A percentile compares a stretch with the other conserved stretches of the same genome.
These are phyloP conservation scores for Epinephelus coioides DNA, from an alignment of 2,797 vertebrate genomes.

Conservation along the genomic window DNA sequence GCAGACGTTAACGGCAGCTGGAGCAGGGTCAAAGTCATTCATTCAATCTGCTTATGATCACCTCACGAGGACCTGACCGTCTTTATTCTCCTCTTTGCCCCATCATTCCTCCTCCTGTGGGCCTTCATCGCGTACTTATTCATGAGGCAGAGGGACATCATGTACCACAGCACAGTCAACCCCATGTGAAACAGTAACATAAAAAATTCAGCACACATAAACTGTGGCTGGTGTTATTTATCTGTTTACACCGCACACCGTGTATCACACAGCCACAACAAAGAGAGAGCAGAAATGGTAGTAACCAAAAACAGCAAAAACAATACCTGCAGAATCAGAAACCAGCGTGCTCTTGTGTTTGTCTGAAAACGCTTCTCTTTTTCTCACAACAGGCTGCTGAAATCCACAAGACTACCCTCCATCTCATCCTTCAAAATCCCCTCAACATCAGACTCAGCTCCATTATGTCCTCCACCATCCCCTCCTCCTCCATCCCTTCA, in stretches of 20 bases:
- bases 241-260: conserved; percentile 1
- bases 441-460: conserved; percentile 1
- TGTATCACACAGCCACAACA: not conserved
- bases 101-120: conserved; percentile 7
- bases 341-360: not conserved
- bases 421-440: not conserved
- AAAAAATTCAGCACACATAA: not conserved
- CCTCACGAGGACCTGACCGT: not conserved
- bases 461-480: not conserved
- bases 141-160: not conserved
- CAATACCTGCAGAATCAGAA: not conserved
- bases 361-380: not conserved
- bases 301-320: not conserved
- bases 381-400: conserved; percentile 2
- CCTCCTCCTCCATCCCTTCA: not conserved
- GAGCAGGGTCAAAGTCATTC: conserved; percentile 14
- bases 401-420: not conserved
- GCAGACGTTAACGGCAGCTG: not conserved
- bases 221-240: not conserved
- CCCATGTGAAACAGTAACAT: not conserved
- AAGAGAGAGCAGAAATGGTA: not conserved
- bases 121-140: not conserved
- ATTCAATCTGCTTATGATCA: conserved; percentile 6
- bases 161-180: not conserved
- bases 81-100: conserved; percentile 12